Evolutionary conservation across 2,888 invertebrate species (phyloP).

Genomic region (Limenitis camilla): DNA sequence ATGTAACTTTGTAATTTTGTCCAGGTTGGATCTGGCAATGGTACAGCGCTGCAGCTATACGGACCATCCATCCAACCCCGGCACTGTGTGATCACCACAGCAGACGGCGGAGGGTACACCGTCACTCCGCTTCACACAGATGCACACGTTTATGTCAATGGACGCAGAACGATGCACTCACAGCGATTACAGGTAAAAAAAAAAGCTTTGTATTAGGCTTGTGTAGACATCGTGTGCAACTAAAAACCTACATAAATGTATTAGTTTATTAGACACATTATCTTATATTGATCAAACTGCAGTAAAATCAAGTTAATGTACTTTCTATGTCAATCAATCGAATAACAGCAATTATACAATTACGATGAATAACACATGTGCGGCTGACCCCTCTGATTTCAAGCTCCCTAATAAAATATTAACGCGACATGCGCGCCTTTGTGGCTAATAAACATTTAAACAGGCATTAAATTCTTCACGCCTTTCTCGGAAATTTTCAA

Average conservation of each 20-base stretch:
- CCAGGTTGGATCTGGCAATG: slow-evolving; percentile 85
- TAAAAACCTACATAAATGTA: no score
- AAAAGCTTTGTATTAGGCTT: neutral
- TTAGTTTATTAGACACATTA: no score
- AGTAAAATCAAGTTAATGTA: neutral
- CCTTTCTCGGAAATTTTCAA: neutral
- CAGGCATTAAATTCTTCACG: slow-evolving; percentile 3
- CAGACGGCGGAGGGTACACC: slow-evolving; percentile 93
- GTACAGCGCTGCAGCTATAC: slow-evolving; percentile 83
- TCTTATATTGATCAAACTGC: neutral
- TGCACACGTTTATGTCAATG: slow-evolving; percentile 96
- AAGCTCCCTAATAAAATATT: slow-evolving; percentile 24
- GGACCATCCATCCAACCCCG: slow-evolving; percentile 94
- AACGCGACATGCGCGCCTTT: slow-evolving; percentile 18
- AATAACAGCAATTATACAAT: neutral
- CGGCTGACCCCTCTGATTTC: slow-evolving; percentile 15
- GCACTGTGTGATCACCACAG: slow-evolving; percentile 95
- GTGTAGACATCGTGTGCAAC: no score
- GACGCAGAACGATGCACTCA: slow-evolving; percentile 92
- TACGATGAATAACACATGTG: neutral
- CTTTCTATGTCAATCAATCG: neutral
- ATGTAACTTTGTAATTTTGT: neutral
- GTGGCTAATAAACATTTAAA: slow-evolving; percentile 12
- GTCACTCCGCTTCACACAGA: slow-evolving; percentile 95
- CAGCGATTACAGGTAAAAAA: slow-evolving; percentile 84